Percentiles rank a stretch among this genome's conserved stretches.
phyloP scores from a whole-genome alignment of 2,113 vertebrate genomes.

The Callipepla squamata region DNA sequence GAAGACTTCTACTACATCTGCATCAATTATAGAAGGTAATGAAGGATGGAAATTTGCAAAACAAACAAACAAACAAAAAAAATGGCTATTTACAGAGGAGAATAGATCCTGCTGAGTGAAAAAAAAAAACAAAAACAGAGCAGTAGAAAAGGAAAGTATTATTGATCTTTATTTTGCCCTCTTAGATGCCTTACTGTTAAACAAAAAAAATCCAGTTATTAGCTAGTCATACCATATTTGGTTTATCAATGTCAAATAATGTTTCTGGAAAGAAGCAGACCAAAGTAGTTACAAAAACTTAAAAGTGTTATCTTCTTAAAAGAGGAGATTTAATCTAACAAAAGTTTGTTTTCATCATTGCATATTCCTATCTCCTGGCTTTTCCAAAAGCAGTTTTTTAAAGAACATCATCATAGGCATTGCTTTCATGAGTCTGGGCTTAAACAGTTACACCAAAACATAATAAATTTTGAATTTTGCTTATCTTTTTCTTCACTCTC shows the following conservation, averaged over 20 bases:
- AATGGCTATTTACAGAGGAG: neutral
- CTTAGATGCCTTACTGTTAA: neutral
- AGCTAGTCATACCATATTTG: neutral
- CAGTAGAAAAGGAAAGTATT: neutral
- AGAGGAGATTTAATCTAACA: neutral
- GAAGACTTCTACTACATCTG: neutral
- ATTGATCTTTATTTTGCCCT: neutral
- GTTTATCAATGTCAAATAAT: neutral
- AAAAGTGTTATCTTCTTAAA: neutral
- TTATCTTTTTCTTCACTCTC: neutral
- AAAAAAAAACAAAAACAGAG: neutral
- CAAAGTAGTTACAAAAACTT: neutral
- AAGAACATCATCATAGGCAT: neutral
- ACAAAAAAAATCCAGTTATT: neutral
- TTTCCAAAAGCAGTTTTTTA: neutral
- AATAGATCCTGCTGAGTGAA: neutral
- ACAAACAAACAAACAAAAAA: neutral
- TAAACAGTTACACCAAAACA: neutral
- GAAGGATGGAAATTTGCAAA: neutral
- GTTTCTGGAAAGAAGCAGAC: neutral
- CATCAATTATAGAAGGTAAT: neutral
- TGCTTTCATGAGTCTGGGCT: neutral
- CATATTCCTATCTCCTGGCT: neutral
- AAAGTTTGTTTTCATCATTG: neutral
- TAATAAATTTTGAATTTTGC: neutral